Conservation (phyloP, 2,113 vertebrate species). For the Delphinus delphis region DNA sequence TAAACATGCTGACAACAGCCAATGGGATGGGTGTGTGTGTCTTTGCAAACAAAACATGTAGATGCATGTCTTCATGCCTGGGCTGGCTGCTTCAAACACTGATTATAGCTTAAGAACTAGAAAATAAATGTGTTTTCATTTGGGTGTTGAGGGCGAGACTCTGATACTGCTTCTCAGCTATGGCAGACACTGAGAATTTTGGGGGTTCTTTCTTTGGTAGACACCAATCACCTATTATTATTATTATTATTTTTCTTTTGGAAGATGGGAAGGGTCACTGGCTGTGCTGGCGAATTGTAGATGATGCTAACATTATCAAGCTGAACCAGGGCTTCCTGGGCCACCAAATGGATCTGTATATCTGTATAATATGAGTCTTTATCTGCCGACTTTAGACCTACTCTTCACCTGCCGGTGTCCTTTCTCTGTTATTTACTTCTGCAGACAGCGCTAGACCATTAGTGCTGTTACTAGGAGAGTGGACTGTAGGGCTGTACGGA, state of each 20-base stretch:
- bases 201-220: not conserved
- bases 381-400: not conserved
- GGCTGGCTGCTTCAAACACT: slow-evolving; percentile 37
- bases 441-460: not conserved
- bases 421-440: not conserved
- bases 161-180: not conserved
- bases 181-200: slow-evolving; percentile 6
- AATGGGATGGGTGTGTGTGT: slow-evolving; percentile 18
- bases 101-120: slow-evolving; percentile 43
- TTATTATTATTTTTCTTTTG: not conserved
- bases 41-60: slow-evolving; percentile 60
- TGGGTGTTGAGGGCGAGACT: not conserved
- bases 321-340: not conserved
- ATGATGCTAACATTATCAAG: slow-evolving; percentile 1
- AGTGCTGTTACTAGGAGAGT: not conserved
- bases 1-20: slow-evolving; percentile 48
- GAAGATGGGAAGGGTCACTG: not conserved
- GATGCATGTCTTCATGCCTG: slow-evolving; percentile 57
- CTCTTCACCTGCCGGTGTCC: not conserved
- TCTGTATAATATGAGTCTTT: not conserved
- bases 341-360: not conserved
- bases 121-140: slow-evolving; percentile 52
- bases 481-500: not conserved
- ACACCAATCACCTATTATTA: not conserved
- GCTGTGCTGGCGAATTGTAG: not conserved